phyloP scores from a whole-genome alignment of 2,113 vertebrate genomes.

The Nerophis ophidion region DNA sequence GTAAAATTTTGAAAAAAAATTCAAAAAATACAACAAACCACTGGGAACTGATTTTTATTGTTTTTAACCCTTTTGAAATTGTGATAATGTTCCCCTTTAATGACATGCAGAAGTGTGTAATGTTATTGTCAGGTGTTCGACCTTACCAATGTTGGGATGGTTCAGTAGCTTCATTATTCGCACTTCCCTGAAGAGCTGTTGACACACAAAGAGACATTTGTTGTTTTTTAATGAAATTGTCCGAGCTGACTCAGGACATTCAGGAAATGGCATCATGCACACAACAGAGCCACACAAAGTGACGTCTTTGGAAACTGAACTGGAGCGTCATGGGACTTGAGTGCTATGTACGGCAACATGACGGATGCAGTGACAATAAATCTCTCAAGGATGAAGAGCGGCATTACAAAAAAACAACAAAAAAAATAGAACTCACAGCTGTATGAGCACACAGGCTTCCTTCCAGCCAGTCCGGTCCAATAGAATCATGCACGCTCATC shows the following conservation, averaged over 20 bases:
- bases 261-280: conserved; percentile 5
- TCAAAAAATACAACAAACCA: too few relatives aligned
- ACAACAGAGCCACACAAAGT: conserved; percentile 11
- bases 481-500: conserved; percentile 13
- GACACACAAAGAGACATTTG: conserved; percentile 47
- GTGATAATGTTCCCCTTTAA: too few relatives aligned
- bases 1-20: too few relatives aligned
- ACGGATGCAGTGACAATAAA: conserved; percentile 25
- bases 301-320: conserved; percentile 9
- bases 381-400: conserved; percentile 31
- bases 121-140: neutral
- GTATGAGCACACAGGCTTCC: conserved; percentile 18
- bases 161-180: conserved; percentile 98
- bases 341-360: conserved; percentile 32
- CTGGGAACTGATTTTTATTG: too few relatives aligned
- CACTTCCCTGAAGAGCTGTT: conserved; percentile 95
- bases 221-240: neutral
- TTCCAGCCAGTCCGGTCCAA: conserved; percentile 30
- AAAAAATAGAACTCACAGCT: conserved; percentile 14
- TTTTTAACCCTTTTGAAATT: too few relatives aligned
- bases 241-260: conserved; percentile 4
- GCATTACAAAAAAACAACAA: conserved; percentile 22
- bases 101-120: too few relatives aligned
- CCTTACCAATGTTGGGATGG: conserved; percentile 94
- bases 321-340: conserved; percentile 24